Evolutionary conservation across 23 tunicate species (phyloP).

Genomic region (Styela plicata): DNA sequence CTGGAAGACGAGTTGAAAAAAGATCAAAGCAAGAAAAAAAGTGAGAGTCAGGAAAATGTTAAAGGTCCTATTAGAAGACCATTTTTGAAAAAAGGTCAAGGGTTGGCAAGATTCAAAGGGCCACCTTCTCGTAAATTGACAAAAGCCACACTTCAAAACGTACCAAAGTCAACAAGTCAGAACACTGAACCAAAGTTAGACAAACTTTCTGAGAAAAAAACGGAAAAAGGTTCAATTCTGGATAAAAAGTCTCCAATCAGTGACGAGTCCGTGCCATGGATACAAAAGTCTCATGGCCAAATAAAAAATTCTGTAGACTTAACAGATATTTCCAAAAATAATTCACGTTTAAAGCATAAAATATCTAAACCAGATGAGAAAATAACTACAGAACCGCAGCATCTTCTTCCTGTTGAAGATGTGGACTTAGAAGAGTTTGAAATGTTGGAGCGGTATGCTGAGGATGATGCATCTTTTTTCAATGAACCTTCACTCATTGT

Average conservation of each 20-base stretch:
- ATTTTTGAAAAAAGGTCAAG: constrained; percentile 85
- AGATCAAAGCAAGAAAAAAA: constrained; percentile 26
- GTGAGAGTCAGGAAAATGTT: neutral
- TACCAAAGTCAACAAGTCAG: constrained; percentile 1
- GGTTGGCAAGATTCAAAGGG: constrained; percentile 88
- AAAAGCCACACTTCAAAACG: neutral
- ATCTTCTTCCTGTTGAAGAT: neutral
- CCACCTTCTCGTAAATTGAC: constrained; percentile 50
- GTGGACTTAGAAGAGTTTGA: constrained; percentile 26
- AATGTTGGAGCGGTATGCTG: constrained; percentile 30
- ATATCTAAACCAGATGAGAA: neutral
- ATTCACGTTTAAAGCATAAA: neutral
- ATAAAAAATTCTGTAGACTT: neutral
- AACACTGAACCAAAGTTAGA: neutral
- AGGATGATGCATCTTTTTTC: constrained; percentile 31
- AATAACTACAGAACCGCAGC: no score
- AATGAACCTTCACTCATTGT: constrained; percentile 28
- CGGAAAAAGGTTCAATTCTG: neutral
- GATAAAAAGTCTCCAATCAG: neutral
- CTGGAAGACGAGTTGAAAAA: constrained; percentile 54
- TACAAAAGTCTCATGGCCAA: neutral
- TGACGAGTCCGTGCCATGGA: neutral
- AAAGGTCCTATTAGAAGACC: constrained; percentile 52
- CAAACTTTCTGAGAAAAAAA: no score
- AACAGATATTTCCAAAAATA: neutral